A percentile compares a stretch with the other conserved stretches of the same genome.
Evolutionary conservation across 2,888 invertebrate species (phyloP).

Genomic region (Saturnia japonica): DNA sequence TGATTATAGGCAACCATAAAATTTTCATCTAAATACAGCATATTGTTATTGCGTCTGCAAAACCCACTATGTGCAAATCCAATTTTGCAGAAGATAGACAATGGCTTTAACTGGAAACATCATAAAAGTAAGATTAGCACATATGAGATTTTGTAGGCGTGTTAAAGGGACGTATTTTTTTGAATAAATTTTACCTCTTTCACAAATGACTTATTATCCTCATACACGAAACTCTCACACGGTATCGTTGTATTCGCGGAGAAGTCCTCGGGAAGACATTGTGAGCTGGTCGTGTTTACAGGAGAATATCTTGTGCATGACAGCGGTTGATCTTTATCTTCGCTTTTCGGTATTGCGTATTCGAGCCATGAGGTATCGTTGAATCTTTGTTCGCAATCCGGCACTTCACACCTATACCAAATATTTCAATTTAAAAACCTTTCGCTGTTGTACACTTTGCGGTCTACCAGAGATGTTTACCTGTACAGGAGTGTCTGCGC

Average conservation of each 20-base stretch:
- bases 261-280: slow-evolving; percentile 59
- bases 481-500: too few species aligned
- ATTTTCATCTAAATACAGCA: too few species aligned
- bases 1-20: too few species aligned
- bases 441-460: too few species aligned
- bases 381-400: slow-evolving; percentile 67
- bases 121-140: background rate
- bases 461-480: too few species aligned
- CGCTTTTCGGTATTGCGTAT: slow-evolving; percentile 61
- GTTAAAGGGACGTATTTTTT: background rate
- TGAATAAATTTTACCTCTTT: slow-evolving; percentile 57
- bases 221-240: slow-evolving; percentile 64
- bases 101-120: background rate
- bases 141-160: background rate
- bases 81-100: too few species aligned
- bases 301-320: slow-evolving; percentile 54
- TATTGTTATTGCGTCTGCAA: too few species aligned
- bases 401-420: slow-evolving; percentile 60
- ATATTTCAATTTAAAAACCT: slow-evolving; percentile 7
- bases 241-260: slow-evolving; percentile 49
- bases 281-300: slow-evolving; percentile 40
- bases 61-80: too few species aligned
- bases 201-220: slow-evolving; percentile 61
- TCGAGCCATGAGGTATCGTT: slow-evolving; percentile 73
- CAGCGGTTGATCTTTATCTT: slow-evolving; percentile 40